Evolutionary conservation across 1,140 invertebrate species (phyloP).

Genomic region (Archegozetes longisetosus): DNA sequence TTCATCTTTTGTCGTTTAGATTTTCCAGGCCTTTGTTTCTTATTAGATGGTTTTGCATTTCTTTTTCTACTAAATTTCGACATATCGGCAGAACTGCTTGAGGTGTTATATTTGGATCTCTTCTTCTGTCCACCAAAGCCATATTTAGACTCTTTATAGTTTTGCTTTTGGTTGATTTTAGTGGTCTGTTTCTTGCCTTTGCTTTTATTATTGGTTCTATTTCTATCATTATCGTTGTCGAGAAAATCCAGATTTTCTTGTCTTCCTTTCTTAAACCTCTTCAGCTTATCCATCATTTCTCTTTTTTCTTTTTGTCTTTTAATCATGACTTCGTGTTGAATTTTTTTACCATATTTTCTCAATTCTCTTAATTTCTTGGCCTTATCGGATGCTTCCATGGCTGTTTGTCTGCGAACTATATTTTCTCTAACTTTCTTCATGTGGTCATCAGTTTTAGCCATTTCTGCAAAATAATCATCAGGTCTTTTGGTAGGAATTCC

Average conservation of each 20-base stretch:
- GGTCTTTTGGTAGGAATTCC: conserved; percentile 57
- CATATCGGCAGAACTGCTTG: conserved; percentile 39
- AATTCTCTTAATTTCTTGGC: conserved; percentile 71
- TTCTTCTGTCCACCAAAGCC: conserved; percentile 93
- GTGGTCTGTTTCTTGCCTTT: conserved; percentile 30
- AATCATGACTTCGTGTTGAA: conserved; percentile 60
- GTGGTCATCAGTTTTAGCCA: conserved; percentile 92
- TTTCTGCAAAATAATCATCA: conserved; percentile 95
- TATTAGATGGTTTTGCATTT: neutral
- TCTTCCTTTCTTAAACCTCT: conserved; percentile 63
- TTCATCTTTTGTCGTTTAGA: neutral
- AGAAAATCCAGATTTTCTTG: conserved; percentile 61
- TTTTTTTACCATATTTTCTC: conserved; percentile 77
- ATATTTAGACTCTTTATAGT: conserved; percentile 62
- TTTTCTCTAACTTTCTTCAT: conserved; percentile 85
- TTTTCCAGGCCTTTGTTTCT: conserved; percentile 3
- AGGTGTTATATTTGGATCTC: conserved; percentile 71
- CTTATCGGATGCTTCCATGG: conserved; percentile 68
- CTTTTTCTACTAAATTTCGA: neutral
- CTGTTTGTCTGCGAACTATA: conserved; percentile 63
- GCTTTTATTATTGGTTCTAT: conserved; percentile 27
- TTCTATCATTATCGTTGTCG: conserved; percentile 43
- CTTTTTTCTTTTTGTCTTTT: conserved; percentile 43
- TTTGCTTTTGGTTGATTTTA: conserved; percentile 18
- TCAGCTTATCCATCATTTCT: conserved; percentile 25